Base-by-base conservation (phyloP, 2,888 invertebrate species). In the Rosalia funebris region DNA sequence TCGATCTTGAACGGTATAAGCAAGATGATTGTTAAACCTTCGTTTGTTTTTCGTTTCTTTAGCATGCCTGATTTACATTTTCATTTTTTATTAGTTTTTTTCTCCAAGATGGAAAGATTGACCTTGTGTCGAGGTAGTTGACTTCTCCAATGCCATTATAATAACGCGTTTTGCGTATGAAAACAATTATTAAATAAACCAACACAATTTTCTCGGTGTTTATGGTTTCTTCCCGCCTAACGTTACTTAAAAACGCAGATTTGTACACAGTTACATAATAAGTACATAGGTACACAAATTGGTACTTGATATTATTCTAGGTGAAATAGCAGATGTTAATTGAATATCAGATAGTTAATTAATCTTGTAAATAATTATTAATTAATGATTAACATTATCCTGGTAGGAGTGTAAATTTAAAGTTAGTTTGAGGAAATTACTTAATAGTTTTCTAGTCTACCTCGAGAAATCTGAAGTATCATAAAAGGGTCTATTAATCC, bases 51-150 rank as follows among this genome's bases (percentile, higher is more conserved):
- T 25, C 3, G 42, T 53, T 31, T 31, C 32, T 44, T 42, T 53
- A 15, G 15, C 44, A 19, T 41, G 42, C 34, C 42, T 53, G 16
- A 48, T 48, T 48, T 48, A 48, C 48, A 48, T 48, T 48, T 34
- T 10, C 48, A 48, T 48, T 48, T 48, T 47, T 39, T 41, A 10
- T 48, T 48, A 37, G 3, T 3, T 25, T 25, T 5, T 37, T 48
- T 48, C 34, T 19, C n/a, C 36, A 36, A 37, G 48, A 41, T 41
- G 44, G 42, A 53, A 53, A 44, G 42, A 44, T 42, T 53, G 53
- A 53, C 53, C 53, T 53, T 53, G 53, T 53, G 10, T 16, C 10
- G 53, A 53, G 53, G 53, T 53, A 42, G 32, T 53, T 42, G 53
- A 53, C 53, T 44, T 16, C 36, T 15, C 20, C 53, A 53, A 53